These are phyloP conservation scores for Darevskia mixta DNA, from an alignment of 2,797 vertebrate species.

Conservation along the genomic window DNA sequence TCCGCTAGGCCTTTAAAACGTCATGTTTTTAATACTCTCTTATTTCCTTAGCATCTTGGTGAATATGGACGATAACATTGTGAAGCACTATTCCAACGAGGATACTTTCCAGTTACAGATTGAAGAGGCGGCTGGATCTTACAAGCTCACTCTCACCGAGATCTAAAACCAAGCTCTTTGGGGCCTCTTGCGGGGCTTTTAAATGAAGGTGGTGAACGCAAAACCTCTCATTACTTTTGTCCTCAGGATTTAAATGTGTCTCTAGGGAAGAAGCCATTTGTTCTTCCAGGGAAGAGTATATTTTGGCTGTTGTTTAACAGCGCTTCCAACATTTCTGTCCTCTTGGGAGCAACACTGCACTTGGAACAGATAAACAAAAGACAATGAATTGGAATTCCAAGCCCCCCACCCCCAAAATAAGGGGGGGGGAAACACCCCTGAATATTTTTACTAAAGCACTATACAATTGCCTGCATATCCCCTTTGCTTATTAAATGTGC, in stretches of 20 bases:
- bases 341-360: conserved; percentile 49
- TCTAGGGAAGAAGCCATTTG: conserved; percentile 57
- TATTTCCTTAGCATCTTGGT: conserved; percentile 89
- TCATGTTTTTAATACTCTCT: conserved; percentile 12
- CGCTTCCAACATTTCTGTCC: conserved; percentile 46
- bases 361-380: conserved; percentile 57
- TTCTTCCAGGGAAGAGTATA: conserved; percentile 41
- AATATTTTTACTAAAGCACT: conserved; percentile 28
- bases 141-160: conserved; percentile 96
- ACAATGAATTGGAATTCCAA: conserved; percentile 25
- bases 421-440: conserved; percentile 55
- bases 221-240: conserved; percentile 42
- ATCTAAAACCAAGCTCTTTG: conserved; percentile 80
- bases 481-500: conserved; percentile 53
- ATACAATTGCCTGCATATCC: conserved; percentile 51
- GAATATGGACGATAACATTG: conserved; percentile 99
- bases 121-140: conserved; percentile 90
- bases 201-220: conserved; percentile 56
- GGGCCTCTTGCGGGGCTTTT: conserved; percentile 44
- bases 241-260: conserved; percentile 37
- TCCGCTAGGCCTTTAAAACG: conserved; percentile 2
- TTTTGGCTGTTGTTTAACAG: conserved; percentile 22
- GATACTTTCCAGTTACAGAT: conserved; percentile 98
- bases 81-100: conserved; percentile 98
- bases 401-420: too few species aligned